Conservation (phyloP, 2,113 vertebrate species). For the Epinephelus cyanopodus region DNA sequence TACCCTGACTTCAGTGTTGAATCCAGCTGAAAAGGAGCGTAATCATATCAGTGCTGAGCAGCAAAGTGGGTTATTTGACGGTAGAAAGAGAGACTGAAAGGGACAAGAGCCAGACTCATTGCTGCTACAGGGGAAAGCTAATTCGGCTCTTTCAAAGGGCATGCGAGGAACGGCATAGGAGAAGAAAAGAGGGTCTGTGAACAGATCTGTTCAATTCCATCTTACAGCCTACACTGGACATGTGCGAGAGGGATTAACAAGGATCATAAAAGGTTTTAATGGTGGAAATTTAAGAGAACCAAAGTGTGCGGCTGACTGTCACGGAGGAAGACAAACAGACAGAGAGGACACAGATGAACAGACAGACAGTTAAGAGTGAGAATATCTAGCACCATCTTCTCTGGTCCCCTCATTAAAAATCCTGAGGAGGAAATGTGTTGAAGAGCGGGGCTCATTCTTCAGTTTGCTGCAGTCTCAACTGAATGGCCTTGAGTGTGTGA, state of each 20-base stretch:
- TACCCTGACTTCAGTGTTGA: conserved; percentile 70
- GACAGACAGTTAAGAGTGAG: conserved; percentile 26
- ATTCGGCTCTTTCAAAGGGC: conserved; percentile 74
- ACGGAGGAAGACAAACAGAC: conserved; percentile 45
- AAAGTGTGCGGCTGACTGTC: conserved; percentile 31
- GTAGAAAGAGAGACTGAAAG: conserved; percentile 76
- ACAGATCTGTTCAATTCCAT: conserved; percentile 74
- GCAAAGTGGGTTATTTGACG: conserved; percentile 79
- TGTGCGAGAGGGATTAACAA: conserved; percentile 66
- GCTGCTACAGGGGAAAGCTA: conserved; percentile 71
- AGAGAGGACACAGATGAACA: conserved; percentile 19
- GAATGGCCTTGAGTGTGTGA: conserved; percentile 57
- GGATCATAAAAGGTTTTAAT: conserved; percentile 70
- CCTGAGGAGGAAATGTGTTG: conserved; percentile 28
- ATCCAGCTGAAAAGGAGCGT: conserved; percentile 71
- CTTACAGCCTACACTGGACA: conserved; percentile 56
- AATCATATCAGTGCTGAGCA: conserved; percentile 78
- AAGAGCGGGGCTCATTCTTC: conserved; percentile 38
- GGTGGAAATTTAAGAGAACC: conserved; percentile 49
- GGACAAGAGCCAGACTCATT: conserved; percentile 71
- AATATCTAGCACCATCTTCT: conserved; percentile 39
- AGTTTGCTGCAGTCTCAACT: conserved; percentile 53
- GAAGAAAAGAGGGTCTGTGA: conserved; percentile 61
- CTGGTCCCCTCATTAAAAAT: conserved; percentile 54
- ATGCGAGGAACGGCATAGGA: conserved; percentile 67